Evolutionary conservation across 2,888 invertebrate genomes (phyloP).

Genomic region (Phyllotreta striolata): DNA sequence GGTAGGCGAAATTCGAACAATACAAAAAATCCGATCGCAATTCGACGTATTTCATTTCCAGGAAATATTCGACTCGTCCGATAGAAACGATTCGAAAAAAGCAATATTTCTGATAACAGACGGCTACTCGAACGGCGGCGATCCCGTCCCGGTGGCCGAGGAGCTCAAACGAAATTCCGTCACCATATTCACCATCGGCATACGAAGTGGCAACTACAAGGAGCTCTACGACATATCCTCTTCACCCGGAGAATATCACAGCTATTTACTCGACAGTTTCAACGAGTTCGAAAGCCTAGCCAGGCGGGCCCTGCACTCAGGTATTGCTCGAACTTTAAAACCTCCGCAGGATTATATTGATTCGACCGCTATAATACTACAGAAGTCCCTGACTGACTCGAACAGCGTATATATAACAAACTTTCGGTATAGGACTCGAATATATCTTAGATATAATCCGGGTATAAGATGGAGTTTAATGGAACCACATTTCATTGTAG

Average conservation of each 20-base stretch:
- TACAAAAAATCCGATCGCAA: constrained; percentile 1
- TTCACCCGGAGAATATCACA: constrained; percentile 68
- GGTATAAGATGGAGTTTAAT: neutral
- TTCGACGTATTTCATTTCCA: constrained; percentile 45
- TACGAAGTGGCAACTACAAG: constrained; percentile 70
- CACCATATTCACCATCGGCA: constrained; percentile 67
- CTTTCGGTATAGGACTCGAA: neutral
- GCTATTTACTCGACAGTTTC: constrained; percentile 73
- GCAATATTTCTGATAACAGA: constrained; percentile 75
- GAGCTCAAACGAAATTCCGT: constrained; percentile 66
- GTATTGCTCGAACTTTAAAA: constrained; percentile 54
- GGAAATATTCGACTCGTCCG: constrained; percentile 61
- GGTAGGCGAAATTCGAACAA: constrained; percentile 50
- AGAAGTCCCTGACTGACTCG: too few species aligned
- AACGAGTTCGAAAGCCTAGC: constrained; percentile 75
- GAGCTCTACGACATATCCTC: constrained; percentile 72
- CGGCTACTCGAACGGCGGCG: constrained; percentile 75
- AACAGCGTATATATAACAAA: neutral
- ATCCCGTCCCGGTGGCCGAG: constrained; percentile 69
- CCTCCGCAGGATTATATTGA: too few species aligned
- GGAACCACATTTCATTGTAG: constrained; percentile 55
- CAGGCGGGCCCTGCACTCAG: constrained; percentile 71
- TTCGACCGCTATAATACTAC: too few species aligned
- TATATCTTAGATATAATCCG: neutral
- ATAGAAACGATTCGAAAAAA: constrained; percentile 63